Percentiles rank a stretch among this genome's conserved stretches.
Evolutionary conservation across 2,797 vertebrate species (phyloP).

Genomic region (Oryzias sinensis): DNA sequence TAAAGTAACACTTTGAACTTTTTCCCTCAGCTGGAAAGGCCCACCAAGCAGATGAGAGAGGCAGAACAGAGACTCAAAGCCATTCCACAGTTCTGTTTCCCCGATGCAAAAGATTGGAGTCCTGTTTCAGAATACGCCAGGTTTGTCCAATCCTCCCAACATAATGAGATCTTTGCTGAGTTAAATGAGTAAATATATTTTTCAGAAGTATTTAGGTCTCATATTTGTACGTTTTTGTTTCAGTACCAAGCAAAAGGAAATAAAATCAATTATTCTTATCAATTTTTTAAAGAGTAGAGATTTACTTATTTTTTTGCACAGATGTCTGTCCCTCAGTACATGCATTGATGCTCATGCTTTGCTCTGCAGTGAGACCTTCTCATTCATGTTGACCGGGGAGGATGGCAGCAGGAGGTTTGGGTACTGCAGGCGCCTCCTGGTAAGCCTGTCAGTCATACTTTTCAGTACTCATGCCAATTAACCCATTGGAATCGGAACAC

Average conservation of each 20-base stretch:
- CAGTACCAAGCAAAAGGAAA: no score
- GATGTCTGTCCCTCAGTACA: slow-evolving; percentile 2
- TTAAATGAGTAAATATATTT: no score
- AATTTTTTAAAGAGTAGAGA: no score
- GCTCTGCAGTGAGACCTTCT: slow-evolving; percentile 93
- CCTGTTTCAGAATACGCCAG: slow-evolving; percentile 93
- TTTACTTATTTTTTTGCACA: neutral
- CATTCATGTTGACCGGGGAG: slow-evolving; percentile 98
- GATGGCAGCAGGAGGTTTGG: slow-evolving; percentile 97
- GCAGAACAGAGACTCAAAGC: slow-evolving; percentile 97
- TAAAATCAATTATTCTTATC: no score
- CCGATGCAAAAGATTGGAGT: slow-evolving; percentile 96
- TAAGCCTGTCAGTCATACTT: slow-evolving; percentile 70
- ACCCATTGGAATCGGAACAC: slow-evolving; percentile 46
- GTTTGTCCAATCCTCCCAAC: slow-evolving; percentile 56
- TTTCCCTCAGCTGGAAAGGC: slow-evolving; percentile 88
- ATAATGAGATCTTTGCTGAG: no score
- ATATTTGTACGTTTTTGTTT: no score
- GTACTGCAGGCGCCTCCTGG: slow-evolving; percentile 96
- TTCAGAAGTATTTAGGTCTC: no score
- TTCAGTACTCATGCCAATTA: slow-evolving; percentile 31
- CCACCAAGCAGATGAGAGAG: slow-evolving; percentile 95
- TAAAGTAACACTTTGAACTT: neutral
- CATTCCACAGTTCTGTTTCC: slow-evolving; percentile 98
- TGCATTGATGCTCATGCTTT: slow-evolving; percentile 20